phyloP scores from a whole-genome alignment of 2,888 invertebrate genomes.

The Zhengitettix transpicula region DNA sequence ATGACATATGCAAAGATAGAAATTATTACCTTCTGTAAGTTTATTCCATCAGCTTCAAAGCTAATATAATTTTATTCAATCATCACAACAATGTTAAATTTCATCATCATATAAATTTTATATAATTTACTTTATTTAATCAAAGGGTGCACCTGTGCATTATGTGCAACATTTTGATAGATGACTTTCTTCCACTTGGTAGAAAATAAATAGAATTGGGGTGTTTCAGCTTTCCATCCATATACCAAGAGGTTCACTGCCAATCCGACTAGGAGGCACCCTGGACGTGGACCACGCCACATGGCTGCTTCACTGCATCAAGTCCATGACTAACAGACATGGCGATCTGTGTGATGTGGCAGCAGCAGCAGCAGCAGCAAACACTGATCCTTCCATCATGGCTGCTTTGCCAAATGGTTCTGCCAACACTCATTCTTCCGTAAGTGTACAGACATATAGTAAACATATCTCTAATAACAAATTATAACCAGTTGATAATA shows the following conservation, averaged over 20 bases:
- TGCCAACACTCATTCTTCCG: background rate
- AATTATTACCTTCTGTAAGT: too few relatives aligned
- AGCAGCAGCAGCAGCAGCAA: background rate
- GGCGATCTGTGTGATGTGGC: conserved; percentile 24
- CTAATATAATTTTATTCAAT: too few relatives aligned
- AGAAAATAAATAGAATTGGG: background rate
- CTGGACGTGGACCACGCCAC: conserved; percentile 75
- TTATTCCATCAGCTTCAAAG: too few relatives aligned
- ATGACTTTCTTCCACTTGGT: too few relatives aligned
- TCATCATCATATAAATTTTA: too few relatives aligned
- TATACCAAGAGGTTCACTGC: conserved; percentile 79
- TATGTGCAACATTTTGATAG: too few relatives aligned
- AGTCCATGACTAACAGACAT: conserved; percentile 70
- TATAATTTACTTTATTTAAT: too few relatives aligned
- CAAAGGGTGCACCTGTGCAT: too few relatives aligned
- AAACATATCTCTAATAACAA: too few relatives aligned
- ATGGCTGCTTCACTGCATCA: conserved; percentile 63
- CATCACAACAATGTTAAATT: too few relatives aligned
- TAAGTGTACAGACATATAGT: background rate
- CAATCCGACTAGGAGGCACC: conserved; percentile 74
- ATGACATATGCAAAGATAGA: too few relatives aligned
- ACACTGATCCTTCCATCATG: background rate
- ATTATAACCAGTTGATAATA: too few relatives aligned
- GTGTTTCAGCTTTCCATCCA: conserved; percentile 51
- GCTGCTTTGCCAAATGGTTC: conserved; percentile 6